A percentile compares a stretch with the other conserved stretches of the same genome.
Evolutionary conservation across 2,888 invertebrate genomes (phyloP).

Genomic region (Thelaira solivaga): DNA sequence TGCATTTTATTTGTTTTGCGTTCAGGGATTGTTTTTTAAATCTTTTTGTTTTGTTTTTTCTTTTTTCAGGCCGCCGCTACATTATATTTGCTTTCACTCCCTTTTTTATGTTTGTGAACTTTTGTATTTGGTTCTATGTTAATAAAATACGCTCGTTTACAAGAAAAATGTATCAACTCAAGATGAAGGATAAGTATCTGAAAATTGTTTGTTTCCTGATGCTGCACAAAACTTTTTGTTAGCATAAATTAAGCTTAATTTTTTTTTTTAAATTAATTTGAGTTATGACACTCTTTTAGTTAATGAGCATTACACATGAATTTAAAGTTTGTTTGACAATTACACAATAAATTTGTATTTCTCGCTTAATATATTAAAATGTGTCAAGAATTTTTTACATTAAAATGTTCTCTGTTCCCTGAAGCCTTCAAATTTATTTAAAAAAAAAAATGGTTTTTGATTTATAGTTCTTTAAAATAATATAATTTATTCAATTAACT

Average conservation of each 20-base stretch:
- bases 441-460: no score
- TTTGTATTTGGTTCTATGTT: neutral
- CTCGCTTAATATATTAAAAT: neutral
- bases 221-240: no score
- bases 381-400: slow-evolving; percentile 9
- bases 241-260: no score
- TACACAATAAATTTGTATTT: slow-evolving; percentile 8
- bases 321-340: slow-evolving; percentile 21
- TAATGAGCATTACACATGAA: neutral
- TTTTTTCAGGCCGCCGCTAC: no score
- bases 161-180: neutral
- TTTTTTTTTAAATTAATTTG: no score
- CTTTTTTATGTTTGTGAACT: neutral
- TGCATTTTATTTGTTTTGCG: slow-evolving; percentile 67
- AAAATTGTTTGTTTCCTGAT: no score
- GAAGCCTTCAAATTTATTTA: no score
- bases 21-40: slow-evolving; percentile 43
- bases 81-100: neutral
- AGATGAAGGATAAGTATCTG: no score
- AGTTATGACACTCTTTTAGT: no score
- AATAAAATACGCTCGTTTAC: neutral
- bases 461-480: no score
- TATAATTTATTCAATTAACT: no score
- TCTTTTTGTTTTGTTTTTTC: slow-evolving; percentile 8
- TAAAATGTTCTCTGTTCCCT: neutral